Conservation (phyloP, 2,797 vertebrate species). For the Anguilla anguilla region DNA sequence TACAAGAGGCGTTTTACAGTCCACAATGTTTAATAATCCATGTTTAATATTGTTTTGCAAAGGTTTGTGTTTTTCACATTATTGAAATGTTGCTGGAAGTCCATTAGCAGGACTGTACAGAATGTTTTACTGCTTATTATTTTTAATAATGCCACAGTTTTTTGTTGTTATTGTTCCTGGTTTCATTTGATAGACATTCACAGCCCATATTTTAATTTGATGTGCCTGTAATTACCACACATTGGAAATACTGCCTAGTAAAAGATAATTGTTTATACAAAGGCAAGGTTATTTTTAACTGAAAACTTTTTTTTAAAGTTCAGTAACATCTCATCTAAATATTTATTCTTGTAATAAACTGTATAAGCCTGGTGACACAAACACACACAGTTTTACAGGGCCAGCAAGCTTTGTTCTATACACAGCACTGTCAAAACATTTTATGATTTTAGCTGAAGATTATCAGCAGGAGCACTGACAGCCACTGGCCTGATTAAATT, state of each 20-base stretch:
- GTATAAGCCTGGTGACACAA: background rate
- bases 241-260: background rate
- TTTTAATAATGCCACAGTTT: slow-evolving; percentile 2
- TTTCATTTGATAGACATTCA: background rate
- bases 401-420: background rate
- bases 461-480: background rate
- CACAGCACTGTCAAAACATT: background rate
- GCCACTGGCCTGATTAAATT: background rate
- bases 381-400: background rate
- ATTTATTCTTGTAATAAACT: background rate
- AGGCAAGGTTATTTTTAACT: background rate
- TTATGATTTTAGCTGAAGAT: background rate
- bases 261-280: background rate
- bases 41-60: background rate
- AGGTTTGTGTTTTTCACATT: background rate
- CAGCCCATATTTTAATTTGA: background rate
- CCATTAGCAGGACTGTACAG: background rate
- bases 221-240: background rate
- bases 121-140: slow-evolving; percentile 1
- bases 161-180: background rate
- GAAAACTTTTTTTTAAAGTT: background rate
- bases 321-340: background rate
- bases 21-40: background rate
- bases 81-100: background rate
- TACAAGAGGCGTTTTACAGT: background rate